These are phyloP conservation scores for Catonia carolina DNA, from an alignment of 2,888 invertebrate genomes.

Conservation along the genomic window DNA sequence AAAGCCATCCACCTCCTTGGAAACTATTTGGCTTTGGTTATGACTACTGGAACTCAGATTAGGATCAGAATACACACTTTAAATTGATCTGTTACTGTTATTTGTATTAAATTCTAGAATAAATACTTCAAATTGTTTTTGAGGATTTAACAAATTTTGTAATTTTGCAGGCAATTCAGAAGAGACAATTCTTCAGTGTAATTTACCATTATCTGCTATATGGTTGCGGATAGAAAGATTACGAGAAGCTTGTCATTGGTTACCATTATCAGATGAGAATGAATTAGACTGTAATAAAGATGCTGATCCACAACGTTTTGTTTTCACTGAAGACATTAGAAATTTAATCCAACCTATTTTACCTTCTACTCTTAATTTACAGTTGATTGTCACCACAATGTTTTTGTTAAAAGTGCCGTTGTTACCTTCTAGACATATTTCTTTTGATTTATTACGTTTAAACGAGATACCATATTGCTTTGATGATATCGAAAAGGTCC, in stretches of 20 bases:
- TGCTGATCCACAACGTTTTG: conserved; percentile 59
- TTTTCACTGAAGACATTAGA: conserved; percentile 55
- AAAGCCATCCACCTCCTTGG: no score
- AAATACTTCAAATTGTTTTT: no score
- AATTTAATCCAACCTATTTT: conserved; percentile 64
- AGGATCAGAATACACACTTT: no score
- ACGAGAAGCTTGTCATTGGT: conserved; percentile 65
- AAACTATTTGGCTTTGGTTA: no score
- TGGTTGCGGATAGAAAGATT: conserved; percentile 70
- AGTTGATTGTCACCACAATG: conserved; percentile 54
- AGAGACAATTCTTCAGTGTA: conserved; percentile 54
- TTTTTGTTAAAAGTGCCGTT: conserved; percentile 46
- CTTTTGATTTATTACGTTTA: conserved; percentile 3
- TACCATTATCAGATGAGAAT: conserved; percentile 47
- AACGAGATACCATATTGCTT: conserved; percentile 13
- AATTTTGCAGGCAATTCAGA: conserved; percentile 51
- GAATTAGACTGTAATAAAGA: conserved; percentile 41
- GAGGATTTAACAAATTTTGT: no score
- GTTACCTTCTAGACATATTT: conserved; percentile 17
- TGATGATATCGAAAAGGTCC: conserved; percentile 18
- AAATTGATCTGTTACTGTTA: no score
- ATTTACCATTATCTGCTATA: conserved; percentile 62
- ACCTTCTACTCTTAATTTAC: conserved; percentile 49
- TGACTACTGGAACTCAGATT: no score
- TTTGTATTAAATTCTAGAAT: no score